Conservation (phyloP, 1,140 invertebrate species). For the Halictus rubicundus region DNA sequence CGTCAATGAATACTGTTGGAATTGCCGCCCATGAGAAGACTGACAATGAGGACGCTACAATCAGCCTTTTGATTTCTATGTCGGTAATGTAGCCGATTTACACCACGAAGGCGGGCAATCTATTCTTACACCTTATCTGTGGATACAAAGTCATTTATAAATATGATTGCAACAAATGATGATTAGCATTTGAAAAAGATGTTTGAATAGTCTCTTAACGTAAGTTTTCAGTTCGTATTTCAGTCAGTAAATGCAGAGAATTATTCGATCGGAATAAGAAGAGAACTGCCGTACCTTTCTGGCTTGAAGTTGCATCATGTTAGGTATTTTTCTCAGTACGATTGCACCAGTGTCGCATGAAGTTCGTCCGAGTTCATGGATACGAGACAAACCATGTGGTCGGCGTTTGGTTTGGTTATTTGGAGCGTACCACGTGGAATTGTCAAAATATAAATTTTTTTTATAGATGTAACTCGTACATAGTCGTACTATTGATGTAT, state of each 20-base stretch:
- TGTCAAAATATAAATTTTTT: slow-evolving; percentile 18
- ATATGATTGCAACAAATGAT: too few species aligned
- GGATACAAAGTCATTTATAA: too few species aligned
- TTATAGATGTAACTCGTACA: not conserved
- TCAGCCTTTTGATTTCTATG: not conserved
- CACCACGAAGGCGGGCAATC: too few species aligned
- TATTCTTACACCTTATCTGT: too few species aligned
- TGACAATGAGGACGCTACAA: not conserved
- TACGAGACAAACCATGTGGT: slow-evolving; percentile 16
- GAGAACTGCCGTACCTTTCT: not conserved
- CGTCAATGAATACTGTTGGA: too few species aligned
- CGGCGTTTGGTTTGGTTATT: slow-evolving; percentile 23
- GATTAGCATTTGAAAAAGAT: too few species aligned
- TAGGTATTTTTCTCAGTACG: not conserved
- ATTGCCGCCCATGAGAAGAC: not conserved
- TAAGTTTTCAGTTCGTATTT: not conserved
- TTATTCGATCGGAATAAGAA: not conserved
- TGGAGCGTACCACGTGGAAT: not conserved
- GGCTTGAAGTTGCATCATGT: not conserved
- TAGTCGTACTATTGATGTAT: slow-evolving; percentile 4
- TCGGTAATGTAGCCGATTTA: too few species aligned
- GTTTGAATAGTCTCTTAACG: not conserved
- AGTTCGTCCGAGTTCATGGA: slow-evolving; percentile 7
- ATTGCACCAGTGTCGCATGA: not conserved
- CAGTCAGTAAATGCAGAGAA: not conserved